Conservation (phyloP, 1,140 invertebrate species). For the Colletes gigas region DNA sequence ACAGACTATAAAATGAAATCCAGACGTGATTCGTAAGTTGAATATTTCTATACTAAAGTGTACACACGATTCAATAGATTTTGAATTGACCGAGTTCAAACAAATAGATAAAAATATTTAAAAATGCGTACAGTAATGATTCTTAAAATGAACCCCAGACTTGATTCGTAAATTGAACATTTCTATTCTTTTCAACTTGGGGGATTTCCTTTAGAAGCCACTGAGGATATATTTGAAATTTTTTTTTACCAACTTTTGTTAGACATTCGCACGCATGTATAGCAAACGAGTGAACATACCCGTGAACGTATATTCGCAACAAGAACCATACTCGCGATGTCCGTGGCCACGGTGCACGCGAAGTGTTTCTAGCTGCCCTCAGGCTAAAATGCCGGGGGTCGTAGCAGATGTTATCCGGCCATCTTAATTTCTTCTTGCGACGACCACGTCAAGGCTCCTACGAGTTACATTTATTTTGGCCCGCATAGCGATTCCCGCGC, state of each 20-base stretch:
- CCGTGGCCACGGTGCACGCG: conserved; percentile 18
- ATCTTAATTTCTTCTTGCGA: conserved; percentile 59
- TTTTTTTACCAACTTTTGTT: not conserved
- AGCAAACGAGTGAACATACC: not conserved
- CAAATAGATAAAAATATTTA: no score
- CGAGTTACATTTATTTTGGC: conserved; percentile 29
- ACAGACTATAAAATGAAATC: no score
- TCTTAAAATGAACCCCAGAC: no score
- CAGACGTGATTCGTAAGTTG: no score
- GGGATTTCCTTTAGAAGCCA: no score
- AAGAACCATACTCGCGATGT: not conserved
- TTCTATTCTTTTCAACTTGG: no score
- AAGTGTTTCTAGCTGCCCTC: conserved; percentile 30
- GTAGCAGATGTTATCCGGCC: conserved; percentile 44
- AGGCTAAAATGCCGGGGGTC: conserved; percentile 28
- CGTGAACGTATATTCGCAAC: not conserved
- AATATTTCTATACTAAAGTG: no score
- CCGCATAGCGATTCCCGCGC: not conserved
- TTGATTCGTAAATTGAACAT: no score
- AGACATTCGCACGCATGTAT: not conserved
- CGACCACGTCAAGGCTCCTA: conserved; percentile 48
- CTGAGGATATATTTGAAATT: no score
- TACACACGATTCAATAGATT: no score
- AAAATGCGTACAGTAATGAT: no score
- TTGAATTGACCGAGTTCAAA: no score